Evolutionary conservation across 2,797 vertebrate genomes (phyloP), one percentile per base, ranked within the genome.

Genomic region (Danio aesculapii): DNA sequence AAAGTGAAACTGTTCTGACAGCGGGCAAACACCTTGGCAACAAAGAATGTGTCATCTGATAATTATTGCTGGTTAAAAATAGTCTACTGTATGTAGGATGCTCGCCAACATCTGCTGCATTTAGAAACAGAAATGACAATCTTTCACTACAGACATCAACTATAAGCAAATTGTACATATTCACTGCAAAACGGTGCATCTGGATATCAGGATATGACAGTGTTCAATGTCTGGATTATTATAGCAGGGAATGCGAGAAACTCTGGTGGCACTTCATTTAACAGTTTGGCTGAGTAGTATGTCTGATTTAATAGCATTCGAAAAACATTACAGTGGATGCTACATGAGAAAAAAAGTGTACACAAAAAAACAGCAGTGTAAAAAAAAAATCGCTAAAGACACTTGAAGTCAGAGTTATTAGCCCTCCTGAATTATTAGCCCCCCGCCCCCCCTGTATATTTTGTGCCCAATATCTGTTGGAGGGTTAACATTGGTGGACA

Each of bases 81-180:
- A 13, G 50, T 72, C 41, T 58, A 21, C n/a, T 30, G 30, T 30
- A 30, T 30, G 70, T 72, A 58, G 69, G 17, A 73, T 44, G 53
- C 3, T 5, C 16, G 21, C 2, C 2, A 47, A 73, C 53, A 58
- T 44, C 7, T 59, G 30, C 14, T 70, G 50, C 30, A 13, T 17
- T 70, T 70, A 69, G 16, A 58, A 72, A 57, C 9, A 2, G 50
- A 58, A 44, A 53, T 19, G n/a, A 52, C 9, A 49, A 49, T 49
- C 44, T 49, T 9, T 19, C 10, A 47, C 44, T 21, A 11, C 46
- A 69, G 39, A 14, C 0, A 50, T 6, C 13, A 16, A 5, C 13
- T 30, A 63, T 41, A 43, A 9, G 5, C 14, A 53, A 3, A 70
- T 12, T 53, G 8, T 4, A 12, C 12, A 39, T 2, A 41, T 16